A percentile compares a stretch with the other conserved stretches of the same genome.
phyloP scores from a whole-genome alignment of 2,797 vertebrate species.

The Silurus lanzhouensis region DNA sequence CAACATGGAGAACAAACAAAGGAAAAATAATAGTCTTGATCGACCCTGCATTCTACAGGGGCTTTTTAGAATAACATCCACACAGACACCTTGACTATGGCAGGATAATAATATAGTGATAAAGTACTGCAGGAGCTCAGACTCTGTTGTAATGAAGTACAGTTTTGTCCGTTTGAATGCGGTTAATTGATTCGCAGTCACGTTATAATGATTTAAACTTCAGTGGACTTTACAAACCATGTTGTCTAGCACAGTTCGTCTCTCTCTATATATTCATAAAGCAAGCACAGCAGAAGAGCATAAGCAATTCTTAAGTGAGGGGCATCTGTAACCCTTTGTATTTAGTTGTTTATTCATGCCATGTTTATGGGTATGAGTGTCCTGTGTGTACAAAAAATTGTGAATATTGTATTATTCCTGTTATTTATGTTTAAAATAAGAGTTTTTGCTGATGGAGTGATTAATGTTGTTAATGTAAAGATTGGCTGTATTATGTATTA shows the following conservation, averaged over 20 bases:
- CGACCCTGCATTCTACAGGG: constrained; percentile 14
- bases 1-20: constrained; percentile 13
- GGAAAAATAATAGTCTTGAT: constrained; percentile 25
- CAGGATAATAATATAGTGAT: constrained; percentile 42
- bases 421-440: too few relatives aligned
- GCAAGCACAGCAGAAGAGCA: constrained; percentile 54
- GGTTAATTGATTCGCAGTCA: constrained; percentile 69
- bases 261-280: constrained; percentile 62
- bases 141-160: constrained; percentile 58
- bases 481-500: too few relatives aligned
- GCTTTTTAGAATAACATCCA: neutral
- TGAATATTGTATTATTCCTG: too few relatives aligned
- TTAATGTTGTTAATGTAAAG: too few relatives aligned
- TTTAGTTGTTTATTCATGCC: neutral
- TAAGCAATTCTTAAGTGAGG: constrained; percentile 1
- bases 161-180: constrained; percentile 32
- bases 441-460: too few relatives aligned
- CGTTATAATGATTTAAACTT: constrained; percentile 70
- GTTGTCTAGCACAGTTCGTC: constrained; percentile 28
- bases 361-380: neutral
- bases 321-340: neutral
- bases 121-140: constrained; percentile 51
- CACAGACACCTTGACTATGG: constrained; percentile 26
- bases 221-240: constrained; percentile 61
- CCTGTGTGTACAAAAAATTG: too few relatives aligned